Conservation (phyloP, 1,140 invertebrate species). For the Zaprionus ghesquierei region DNA sequence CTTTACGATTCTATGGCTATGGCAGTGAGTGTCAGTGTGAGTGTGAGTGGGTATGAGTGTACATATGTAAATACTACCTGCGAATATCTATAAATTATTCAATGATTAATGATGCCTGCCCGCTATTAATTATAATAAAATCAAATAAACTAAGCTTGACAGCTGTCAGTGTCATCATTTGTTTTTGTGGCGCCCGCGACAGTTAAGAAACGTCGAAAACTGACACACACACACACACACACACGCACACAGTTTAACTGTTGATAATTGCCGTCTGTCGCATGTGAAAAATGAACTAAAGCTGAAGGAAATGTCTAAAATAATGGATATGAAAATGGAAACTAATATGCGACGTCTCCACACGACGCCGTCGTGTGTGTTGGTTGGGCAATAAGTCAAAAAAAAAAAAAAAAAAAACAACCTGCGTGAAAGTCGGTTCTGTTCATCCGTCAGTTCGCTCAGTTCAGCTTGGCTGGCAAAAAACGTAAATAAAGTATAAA, state of each 20-base stretch:
- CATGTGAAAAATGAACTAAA: slow-evolving; percentile 69
- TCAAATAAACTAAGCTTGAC: slow-evolving; percentile 80
- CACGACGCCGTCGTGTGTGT: slow-evolving; percentile 10
- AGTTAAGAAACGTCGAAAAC: slow-evolving; percentile 26
- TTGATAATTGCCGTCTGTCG: slow-evolving; percentile 75
- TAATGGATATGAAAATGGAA: slow-evolving; percentile 41
- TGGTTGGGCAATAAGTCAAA: slow-evolving; percentile 65
- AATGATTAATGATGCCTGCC: slow-evolving; percentile 76
- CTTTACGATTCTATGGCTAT: background rate
- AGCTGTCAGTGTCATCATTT: slow-evolving; percentile 82
- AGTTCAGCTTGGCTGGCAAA: slow-evolving; percentile 41
- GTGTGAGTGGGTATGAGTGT: slow-evolving; percentile 3
- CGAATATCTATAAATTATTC: slow-evolving; percentile 71
- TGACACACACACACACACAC: slow-evolving; percentile 24
- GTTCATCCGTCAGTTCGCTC: slow-evolving; percentile 36
- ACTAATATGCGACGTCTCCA: slow-evolving; percentile 44
- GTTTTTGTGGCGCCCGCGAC: slow-evolving; percentile 41
- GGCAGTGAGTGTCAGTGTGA: slow-evolving; percentile 13
- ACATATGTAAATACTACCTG: slow-evolving; percentile 49
- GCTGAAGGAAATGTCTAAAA: slow-evolving; percentile 18
- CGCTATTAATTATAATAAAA: slow-evolving; percentile 82
- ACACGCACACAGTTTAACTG: slow-evolving; percentile 41
- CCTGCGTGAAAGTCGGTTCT: slow-evolving; percentile 46
- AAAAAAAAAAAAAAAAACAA: slow-evolving; percentile 11
- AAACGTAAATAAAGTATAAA: slow-evolving; percentile 79